These are phyloP conservation scores for Solea senegalensis DNA, from an alignment of 2,113 vertebrate species.

Conservation along the genomic window DNA sequence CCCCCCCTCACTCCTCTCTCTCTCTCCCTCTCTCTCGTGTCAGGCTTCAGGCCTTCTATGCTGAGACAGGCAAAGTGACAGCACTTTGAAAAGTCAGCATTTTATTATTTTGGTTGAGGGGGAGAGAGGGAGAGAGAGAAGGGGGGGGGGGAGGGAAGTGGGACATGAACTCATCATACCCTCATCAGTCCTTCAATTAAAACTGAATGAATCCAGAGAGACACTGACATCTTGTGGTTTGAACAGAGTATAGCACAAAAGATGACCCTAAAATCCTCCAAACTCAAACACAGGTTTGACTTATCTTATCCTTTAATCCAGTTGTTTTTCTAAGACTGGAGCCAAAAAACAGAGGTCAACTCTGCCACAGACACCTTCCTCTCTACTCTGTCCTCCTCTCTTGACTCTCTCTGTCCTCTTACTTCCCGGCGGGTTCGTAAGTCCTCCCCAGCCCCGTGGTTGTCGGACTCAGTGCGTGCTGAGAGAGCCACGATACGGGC, in stretches of 20 bases:
- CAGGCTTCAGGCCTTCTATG: conserved; percentile 54
- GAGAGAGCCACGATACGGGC: no score
- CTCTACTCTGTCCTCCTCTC: no score
- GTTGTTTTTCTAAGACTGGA: no score
- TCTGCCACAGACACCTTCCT: no score
- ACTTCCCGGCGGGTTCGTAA: no score
- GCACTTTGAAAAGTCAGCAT: conserved; percentile 74
- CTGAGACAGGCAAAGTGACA: conserved; percentile 60
- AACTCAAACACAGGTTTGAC: no score
- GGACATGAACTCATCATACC: conserved; percentile 19
- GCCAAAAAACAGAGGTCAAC: no score
- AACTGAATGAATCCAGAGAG: background rate
- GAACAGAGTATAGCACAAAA: background rate
- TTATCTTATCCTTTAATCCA: no score
- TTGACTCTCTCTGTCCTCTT: no score
- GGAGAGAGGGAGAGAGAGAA: background rate
- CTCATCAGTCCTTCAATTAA: conserved; percentile 39
- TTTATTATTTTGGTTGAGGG: conserved; percentile 68
- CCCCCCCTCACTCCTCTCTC: background rate
- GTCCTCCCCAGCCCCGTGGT: no score
- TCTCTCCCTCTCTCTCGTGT: conserved; percentile 2
- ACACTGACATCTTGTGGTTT: conserved; percentile 61
- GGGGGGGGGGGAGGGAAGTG: conserved; percentile 11
- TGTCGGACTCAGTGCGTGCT: no score
- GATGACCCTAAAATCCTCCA: no score